These are phyloP conservation scores for Peromyscus eremicus DNA, from an alignment of 2,797 vertebrate species.

Conservation along the genomic window DNA sequence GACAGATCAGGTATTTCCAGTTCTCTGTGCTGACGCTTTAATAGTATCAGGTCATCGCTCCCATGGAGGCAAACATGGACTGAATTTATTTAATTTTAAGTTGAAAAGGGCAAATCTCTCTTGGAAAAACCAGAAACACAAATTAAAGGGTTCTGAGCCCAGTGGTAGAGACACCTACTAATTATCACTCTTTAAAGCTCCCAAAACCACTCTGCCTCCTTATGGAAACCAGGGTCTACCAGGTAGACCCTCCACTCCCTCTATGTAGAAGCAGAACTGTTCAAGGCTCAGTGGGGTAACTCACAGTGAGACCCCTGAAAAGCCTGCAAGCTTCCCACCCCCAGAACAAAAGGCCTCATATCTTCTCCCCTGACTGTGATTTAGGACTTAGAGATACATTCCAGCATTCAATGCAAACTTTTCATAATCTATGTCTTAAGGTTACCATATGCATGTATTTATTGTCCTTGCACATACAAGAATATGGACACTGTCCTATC, in stretches of 20 bases:
- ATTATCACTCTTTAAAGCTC: constrained; percentile 20
- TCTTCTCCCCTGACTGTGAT: background rate
- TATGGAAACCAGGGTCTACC: background rate
- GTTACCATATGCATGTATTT: background rate
- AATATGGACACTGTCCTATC: background rate
- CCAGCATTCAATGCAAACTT: background rate
- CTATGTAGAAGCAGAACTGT: background rate
- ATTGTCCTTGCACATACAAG: background rate
- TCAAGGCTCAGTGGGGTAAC: background rate
- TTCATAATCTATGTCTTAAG: background rate
- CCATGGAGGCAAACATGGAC: background rate
- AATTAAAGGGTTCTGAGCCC: constrained; percentile 48
- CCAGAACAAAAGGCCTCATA: background rate
- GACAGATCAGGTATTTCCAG: no score
- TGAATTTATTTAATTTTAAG: constrained; percentile 27
- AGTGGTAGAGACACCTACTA: background rate
- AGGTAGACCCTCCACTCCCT: background rate
- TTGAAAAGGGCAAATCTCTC: constrained; percentile 37
- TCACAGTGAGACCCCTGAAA: background rate
- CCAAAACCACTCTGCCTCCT: background rate
- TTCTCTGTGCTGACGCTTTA: background rate
- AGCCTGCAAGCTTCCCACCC: background rate
- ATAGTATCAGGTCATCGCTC: background rate
- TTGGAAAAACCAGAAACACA: constrained; percentile 23
- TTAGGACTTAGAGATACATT: background rate